Percentiles rank a stretch among this genome's conserved stretches.
phyloP scores from a whole-genome alignment of 2,113 vertebrate species.

The Regulus satrapa region DNA sequence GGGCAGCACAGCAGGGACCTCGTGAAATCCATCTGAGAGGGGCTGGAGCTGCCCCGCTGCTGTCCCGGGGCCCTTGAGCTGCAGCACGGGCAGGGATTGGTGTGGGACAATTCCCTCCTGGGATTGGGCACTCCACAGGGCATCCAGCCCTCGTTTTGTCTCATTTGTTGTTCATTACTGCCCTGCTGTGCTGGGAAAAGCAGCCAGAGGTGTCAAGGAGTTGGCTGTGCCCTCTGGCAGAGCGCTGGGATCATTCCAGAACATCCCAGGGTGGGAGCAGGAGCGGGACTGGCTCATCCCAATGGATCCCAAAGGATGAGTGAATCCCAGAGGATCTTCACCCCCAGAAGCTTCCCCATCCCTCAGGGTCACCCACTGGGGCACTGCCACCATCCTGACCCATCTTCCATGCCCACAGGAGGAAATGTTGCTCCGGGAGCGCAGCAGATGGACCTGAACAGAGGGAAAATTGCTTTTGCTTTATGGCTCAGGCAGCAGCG shows the following conservation, averaged over 20 bases:
- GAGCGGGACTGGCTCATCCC: rapidly evolving
- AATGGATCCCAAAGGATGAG: no score
- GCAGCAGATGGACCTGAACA: neutral
- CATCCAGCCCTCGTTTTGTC: neutral
- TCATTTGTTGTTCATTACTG: neutral
- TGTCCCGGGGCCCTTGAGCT: neutral
- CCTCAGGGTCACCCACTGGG: rapidly evolving
- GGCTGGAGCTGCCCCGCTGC: rapidly evolving
- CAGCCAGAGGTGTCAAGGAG: neutral
- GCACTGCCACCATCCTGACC: neutral
- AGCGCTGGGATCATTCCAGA: rapidly evolving
- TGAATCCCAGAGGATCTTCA: neutral
- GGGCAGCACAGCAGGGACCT: rapidly evolving
- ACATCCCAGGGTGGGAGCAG: neutral
- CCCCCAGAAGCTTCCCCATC: neutral
- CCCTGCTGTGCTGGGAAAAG: neutral
- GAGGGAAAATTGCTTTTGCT: neutral
- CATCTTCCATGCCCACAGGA: neutral
- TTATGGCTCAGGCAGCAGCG: neutral
- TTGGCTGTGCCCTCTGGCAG: neutral
- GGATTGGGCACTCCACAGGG: neutral
- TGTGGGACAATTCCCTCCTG: neutral
- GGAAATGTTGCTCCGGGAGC: rapidly evolving
- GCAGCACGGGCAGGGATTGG: rapidly evolving
- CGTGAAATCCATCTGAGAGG: rapidly evolving